Evolutionary conservation across 1,140 invertebrate genomes (phyloP), one percentile per base, ranked within the genome.

Genomic region (Nilaparvata lugens): DNA sequence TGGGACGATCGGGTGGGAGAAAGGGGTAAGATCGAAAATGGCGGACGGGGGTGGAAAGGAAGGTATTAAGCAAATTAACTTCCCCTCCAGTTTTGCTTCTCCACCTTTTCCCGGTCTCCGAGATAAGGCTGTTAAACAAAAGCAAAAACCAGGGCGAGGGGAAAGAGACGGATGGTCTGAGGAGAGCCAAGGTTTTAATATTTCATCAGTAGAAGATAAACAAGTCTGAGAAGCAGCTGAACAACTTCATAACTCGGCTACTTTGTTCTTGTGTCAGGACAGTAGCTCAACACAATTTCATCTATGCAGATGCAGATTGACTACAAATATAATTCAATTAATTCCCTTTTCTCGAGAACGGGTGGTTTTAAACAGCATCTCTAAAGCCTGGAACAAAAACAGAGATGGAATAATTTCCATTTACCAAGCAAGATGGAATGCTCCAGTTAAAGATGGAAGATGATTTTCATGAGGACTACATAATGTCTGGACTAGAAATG

Each of bases 11-110:
- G 13, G 19, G 13, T n/a, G 43, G 13, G 13, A 5, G 43, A 45
- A 48, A 48, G 45, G 21, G 21, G 45, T 19, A 14, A 48, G 45
- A 48, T 23, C 5, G 14, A 48, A 48, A 23, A 48, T 18, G 45
- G 45, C 5, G 45, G 45, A 16, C 42, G 45, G 45, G 21, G 45
- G 21, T 48, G 5, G 45, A 48, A 48, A 48, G 45, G 45, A 48
- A 48, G 45, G 45, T 48, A 48, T 48, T 48, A 48, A 48, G 45
- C 45, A 48, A 48, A 48, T 48, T 48, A 48, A 18, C 45, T 48
- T 23, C 45, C 45, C 31, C 31, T 35, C 31, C 31, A 35, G 31
- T 35, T 35, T 11, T 35, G 31, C 31, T 9, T 2, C 31, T 48
- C 16, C 21, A 48, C 45, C 45, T 19, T 19, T 23, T 48, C 45